Base-by-base conservation (phyloP, 2,797 vertebrate genomes). In the Psittacula derbiana region DNA sequence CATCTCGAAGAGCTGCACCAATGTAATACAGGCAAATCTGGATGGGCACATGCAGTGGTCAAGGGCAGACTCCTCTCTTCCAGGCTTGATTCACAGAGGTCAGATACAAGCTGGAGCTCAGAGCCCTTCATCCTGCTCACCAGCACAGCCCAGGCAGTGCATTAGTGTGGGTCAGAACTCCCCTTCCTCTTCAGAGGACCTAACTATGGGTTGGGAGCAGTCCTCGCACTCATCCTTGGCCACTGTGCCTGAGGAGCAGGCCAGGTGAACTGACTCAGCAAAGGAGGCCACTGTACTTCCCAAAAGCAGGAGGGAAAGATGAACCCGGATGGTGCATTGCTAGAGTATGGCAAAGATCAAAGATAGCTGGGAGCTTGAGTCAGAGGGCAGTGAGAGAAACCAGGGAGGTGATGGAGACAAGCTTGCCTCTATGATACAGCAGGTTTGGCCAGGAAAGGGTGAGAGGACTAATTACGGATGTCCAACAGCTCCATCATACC, bases 121-220 rank as follows among this genome's bases (percentile, higher is more conserved):
- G 44, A 73, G n/a, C 16, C 40, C 47, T 57, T 75, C 61, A 69
- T 28, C 38, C 57, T 41, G 16, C 4, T 47, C 66, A 76, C n/a
- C 1, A 4, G 71, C 31, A 81, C 58, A 86, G 16, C 36, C 15
- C 30, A 41, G 36, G 21, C 33, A 36, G 6, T 30, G 17, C 4
- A 30, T 65, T 0, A 53, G 13, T 0, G 0, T 3, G n/a, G 64
- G 20, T 33, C 20, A 79, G 57, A 94, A 52, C 28, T 41, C 11
- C 5, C 12, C 16, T 84, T 81, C 19, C 46, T 62, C 52, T 33
- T 60, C 36, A 21, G 11, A 64, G 13, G 52, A 43, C 44, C 17
- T 16, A 36, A 11, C 24, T 31, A 27, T 2, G 24, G 25, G n/a
- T 12, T 65, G 36, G 30, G 41, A 83, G 20, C 49, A 76, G 58